Conservation (phyloP, 2,888 invertebrate genomes). For the Eupithecia subumbrata region DNA sequence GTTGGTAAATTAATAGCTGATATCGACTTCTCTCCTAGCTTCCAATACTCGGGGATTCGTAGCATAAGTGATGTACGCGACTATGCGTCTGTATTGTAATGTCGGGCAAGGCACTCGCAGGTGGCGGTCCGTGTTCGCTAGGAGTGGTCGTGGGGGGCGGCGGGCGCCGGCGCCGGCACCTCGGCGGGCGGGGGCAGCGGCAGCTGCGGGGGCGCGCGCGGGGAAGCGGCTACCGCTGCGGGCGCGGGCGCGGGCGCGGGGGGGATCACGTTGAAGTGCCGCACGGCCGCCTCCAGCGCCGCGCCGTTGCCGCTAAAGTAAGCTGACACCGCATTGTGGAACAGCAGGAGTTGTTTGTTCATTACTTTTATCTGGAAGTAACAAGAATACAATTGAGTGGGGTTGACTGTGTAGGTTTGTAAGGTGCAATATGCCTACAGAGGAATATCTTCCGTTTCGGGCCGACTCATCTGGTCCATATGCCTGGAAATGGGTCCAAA, state of each 20-base stretch:
- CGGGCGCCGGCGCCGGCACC: not conserved
- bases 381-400: not conserved
- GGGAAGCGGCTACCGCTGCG: conserved; percentile 30
- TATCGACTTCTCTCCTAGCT: not conserved
- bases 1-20: not conserved
- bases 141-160: conserved; percentile 1
- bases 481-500: no score
- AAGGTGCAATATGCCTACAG: not conserved
- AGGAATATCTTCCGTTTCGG: no score
- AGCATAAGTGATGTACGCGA: not conserved
- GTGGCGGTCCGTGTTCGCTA: not conserved
- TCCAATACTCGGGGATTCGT: not conserved
- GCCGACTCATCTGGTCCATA: no score
- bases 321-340: conserved; percentile 98
- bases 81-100: conserved; percentile 2
- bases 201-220: conserved; percentile 28
- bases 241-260: conserved; percentile 39
- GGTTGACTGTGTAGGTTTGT: not conserved
- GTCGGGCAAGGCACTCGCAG: conserved; percentile 4
- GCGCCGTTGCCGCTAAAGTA: conserved; percentile 98
- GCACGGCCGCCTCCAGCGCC: conserved; percentile 95
- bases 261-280: conserved; percentile 95
- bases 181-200: not conserved
- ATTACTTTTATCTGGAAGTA: conserved; percentile 95
- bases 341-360: conserved; percentile 97